These are phyloP conservation scores for Coreoperca whiteheadi DNA, from an alignment of 2,113 vertebrate genomes.

Conservation along the genomic window DNA sequence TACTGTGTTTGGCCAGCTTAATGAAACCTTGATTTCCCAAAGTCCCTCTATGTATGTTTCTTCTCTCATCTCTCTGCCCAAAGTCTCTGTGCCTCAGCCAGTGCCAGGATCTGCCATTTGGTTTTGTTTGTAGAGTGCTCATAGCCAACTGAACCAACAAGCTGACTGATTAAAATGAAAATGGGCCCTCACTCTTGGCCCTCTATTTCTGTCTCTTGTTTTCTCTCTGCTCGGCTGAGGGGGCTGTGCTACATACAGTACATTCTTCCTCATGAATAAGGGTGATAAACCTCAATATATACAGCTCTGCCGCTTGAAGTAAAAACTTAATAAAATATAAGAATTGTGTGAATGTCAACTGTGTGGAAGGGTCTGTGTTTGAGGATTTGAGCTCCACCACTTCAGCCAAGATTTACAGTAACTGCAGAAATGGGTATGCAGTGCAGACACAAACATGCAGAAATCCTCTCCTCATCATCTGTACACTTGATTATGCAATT, in stretches of 20 bases:
- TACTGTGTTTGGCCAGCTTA: slow-evolving; percentile 71
- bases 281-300: slow-evolving; percentile 51
- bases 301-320: slow-evolving; percentile 42
- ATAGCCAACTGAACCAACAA: slow-evolving; percentile 86
- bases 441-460: slow-evolving; percentile 12
- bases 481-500: slow-evolving; percentile 9
- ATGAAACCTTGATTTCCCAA: slow-evolving; percentile 81
- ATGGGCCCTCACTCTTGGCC: slow-evolving; percentile 71
- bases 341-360: slow-evolving; percentile 24
- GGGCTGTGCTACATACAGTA: slow-evolving; percentile 48
- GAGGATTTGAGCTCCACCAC: slow-evolving; percentile 32
- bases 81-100: slow-evolving; percentile 61
- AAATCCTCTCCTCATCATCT: slow-evolving; percentile 15
- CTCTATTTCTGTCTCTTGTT: slow-evolving; percentile 71
- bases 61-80: slow-evolving; percentile 60
- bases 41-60: slow-evolving; percentile 69
- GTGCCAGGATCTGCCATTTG: slow-evolving; percentile 84
- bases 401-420: slow-evolving; percentile 31
- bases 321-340: slow-evolving; percentile 45
- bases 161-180: slow-evolving; percentile 84
- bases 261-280: slow-evolving; percentile 46
- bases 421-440: slow-evolving; percentile 4
- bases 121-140: slow-evolving; percentile 83
- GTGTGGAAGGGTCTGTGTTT: slow-evolving; percentile 11
- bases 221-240: slow-evolving; percentile 43